Conservation (phyloP, 1,140 invertebrate genomes). For the Bombus waltoni region DNA sequence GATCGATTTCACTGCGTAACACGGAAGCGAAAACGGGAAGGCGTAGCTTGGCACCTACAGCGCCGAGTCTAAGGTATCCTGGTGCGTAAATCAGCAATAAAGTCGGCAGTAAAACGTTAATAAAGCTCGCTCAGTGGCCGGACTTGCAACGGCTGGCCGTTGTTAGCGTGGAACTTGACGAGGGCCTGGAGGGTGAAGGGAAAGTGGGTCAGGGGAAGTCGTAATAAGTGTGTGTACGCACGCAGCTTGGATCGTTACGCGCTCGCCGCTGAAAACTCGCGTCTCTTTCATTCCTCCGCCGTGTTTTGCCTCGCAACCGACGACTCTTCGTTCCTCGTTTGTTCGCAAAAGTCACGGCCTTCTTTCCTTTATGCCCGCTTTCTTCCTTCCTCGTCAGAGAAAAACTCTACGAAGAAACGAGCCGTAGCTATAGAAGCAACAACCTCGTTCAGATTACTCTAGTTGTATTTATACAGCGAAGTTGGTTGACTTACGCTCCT, state of each 20-base stretch:
- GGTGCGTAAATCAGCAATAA: constrained; percentile 62
- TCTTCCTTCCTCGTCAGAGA: background rate
- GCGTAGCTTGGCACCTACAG: background rate
- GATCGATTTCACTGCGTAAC: background rate
- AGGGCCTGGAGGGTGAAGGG: background rate
- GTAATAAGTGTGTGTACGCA: constrained; percentile 28
- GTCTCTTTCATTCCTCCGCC: constrained; percentile 1
- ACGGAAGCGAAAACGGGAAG: background rate
- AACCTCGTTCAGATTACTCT: background rate
- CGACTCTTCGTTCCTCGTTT: constrained; percentile 10
- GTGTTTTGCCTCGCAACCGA: background rate
- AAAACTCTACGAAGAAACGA: no score
- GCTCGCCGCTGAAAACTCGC: background rate
- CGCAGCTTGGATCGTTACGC: constrained; percentile 20
- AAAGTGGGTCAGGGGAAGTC: constrained; percentile 19
- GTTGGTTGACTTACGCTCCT: background rate
- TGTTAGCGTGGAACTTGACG: background rate
- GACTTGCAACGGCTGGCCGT: background rate
- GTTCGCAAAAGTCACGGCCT: constrained; percentile 7
- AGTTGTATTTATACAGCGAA: background rate
- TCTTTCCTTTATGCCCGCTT: background rate
- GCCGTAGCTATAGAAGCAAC: no score
- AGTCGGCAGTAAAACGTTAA: constrained; percentile 66
- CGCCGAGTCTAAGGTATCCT: background rate
- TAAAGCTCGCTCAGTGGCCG: constrained; percentile 42